Evolutionary conservation across 2,797 vertebrate genomes (phyloP), one percentile per base, ranked within the genome.

Genomic region (Emys orbicularis): DNA sequence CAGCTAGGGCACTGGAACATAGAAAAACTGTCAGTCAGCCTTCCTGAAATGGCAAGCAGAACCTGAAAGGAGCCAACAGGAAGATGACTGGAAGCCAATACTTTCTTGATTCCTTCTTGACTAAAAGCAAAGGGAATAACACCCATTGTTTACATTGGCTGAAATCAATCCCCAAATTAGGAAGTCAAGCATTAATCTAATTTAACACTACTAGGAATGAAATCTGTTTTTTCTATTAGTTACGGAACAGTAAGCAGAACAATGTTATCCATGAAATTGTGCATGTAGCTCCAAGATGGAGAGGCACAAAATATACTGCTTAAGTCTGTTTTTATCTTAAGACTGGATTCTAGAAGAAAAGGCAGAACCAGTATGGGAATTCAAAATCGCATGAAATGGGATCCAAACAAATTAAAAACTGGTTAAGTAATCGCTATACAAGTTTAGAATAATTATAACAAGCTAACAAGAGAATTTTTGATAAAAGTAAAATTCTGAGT

Each of bases 21-120:
- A 88, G 52, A 93, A 37, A 92, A 90, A 34, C 49, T 13, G 25
- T 93, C 86, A 56, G 0, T 0, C 12, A 50, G 19, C 68, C 85
- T 83, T 87, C 79, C 91, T 86, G 85, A 93, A 86, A 29, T n/a
- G 79, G 84, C 65, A 84, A 95, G 79, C 74, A 87, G 9, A 84
- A 49, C 16, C 83, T 50, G 25, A 21, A 84, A 88, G 74, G 74
- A 92, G 79, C 37, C 85, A 94, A 89, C 9, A 27, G 21, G 89
- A 81, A 94, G 56, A 86, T 23, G 44, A 76, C 49, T 34, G 49
- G 52, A 90, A 89, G 77, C 9, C 76, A 90, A 0, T 2, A 11
- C 21, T 92, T 41, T 29, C 52, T 31, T 52, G 41, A 91, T 86
- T 93, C 90, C 72, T 83, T 88, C 68, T 57, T 85, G 41, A 87